Evolutionary conservation across 2,113 vertebrate species (phyloP), one percentile per base, ranked within the genome.

Genomic region (Hyaena hyaena): DNA sequence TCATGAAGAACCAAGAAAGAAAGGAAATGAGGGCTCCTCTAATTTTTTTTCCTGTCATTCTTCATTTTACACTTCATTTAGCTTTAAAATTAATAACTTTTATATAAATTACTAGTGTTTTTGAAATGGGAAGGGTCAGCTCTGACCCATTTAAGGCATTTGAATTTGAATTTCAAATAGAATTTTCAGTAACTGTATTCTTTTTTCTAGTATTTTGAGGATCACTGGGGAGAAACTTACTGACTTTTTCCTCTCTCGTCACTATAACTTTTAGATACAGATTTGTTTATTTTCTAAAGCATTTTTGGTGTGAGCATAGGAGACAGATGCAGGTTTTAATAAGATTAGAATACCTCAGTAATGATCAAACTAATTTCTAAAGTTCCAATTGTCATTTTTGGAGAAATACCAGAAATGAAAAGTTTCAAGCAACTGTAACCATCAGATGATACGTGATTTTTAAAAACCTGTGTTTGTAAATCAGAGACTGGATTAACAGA

Each of bases 81-180:
- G 35, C 16, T 81, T 89, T 82, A 68, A 85, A 65, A 50, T 55
- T 63, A 88, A 45, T 74, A 61, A 4, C 23, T 88, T 88, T 94
- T 81, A 39, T 81, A 39, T 84, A 63, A 84, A 71, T 88, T 90
- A 43, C 16, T 66, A 65, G n/a, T 50, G 87, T 94, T 97, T 97
- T 97, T 82, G 5, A 93, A 82, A 82, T 93, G 35, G 12, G n/a
- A 63, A n/a, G 33, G 79, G 17, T 50, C 39, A 58, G 4, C 19
- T 66, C 23, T 74, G 4, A 65, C 8, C 87, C 66, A 66, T 31
- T 95, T 31, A 81, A 88, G 55, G 28, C 53, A 84, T 55, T 84
- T 92, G 45, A 73, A 83, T 55, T 84, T 92, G 48, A 73, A 84
- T 91, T 93, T 91, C 77, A 94, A 93, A n/a, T 79, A 53, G 11